Conservation (phyloP, 2,888 invertebrate species). For the Diaphora mendica region DNA sequence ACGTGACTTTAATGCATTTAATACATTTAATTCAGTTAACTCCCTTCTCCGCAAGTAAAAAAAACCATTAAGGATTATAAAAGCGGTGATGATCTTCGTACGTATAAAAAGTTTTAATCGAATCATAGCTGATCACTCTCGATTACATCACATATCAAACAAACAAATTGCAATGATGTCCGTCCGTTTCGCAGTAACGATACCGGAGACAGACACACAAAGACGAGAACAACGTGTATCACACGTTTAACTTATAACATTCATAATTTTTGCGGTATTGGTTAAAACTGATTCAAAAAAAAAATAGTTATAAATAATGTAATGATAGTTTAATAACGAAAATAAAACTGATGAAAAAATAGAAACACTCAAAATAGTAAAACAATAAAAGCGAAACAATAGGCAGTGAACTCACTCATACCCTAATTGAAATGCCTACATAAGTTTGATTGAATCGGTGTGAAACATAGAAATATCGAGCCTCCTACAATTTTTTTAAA, state of each 20-base stretch:
- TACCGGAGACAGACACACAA: neutral
- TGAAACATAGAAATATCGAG: neutral
- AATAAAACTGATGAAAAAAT: too few relatives aligned
- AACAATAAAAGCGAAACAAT: neutral
- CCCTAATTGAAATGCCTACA: neutral
- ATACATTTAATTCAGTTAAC: neutral
- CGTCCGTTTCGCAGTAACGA: neutral
- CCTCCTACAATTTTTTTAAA: neutral
- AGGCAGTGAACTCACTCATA: neutral
- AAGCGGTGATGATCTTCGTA: neutral
- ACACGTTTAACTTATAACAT: neutral
- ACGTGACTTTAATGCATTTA: too few relatives aligned
- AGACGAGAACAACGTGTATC: neutral
- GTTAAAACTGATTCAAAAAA: too few relatives aligned
- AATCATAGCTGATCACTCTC: neutral
- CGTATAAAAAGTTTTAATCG: neutral
- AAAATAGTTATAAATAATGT: too few relatives aligned
- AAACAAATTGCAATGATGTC: neutral
- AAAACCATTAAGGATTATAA: too few relatives aligned
- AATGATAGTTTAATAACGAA: too few relatives aligned
- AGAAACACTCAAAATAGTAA: neutral
- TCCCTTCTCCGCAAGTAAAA: too few relatives aligned
- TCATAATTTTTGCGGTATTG: too few relatives aligned
- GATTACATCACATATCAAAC: too few relatives aligned
- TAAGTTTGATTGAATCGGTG: neutral